Base-by-base conservation (phyloP, 2,797 vertebrate genomes). In the Enteromius mattozi region DNA sequence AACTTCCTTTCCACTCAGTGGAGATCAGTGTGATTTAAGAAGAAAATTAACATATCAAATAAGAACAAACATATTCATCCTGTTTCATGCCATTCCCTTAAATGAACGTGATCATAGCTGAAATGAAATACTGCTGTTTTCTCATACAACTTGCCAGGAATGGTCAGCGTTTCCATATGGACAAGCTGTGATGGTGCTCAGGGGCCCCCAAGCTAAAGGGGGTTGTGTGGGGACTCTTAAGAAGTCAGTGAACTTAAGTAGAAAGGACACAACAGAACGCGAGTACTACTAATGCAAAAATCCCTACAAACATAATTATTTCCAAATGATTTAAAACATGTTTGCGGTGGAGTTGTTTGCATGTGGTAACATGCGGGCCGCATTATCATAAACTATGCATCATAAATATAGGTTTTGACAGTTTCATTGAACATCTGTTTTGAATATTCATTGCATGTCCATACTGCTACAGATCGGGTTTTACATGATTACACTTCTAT, bases 71-170 rank as follows among this genome's bases (percentile, higher is more conserved):
- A 19, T 24, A 54, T 37, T 51, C 30, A 16, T 68, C 45, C 45
- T 6, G 45, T 69, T 80, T 80, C 30, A 51, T 5, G 12, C 1
- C 37, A 42, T n/a, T 37, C 61, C 19, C 8, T 37, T 24, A 63
- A 63, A 74, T 13, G 21, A 81, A 45, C 33, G 27, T n/a, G 69
- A 74, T 72, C 56, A 61, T 14, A n/a, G 33, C 35, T 59, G n/a
- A 81, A 30, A 81, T 30, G 1, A 72, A 45, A 61, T 24, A 81
- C 24, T 33, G 37, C 63, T 72, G 49, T 42, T 49, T 82, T 82
- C 40, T 35, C 27, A n/a, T 33, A 24, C 12, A 72, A 17, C 19
- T 49, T 35, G 19, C 24, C 17, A 63, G 56, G 37, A 81, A 81
- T n/a, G 33, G 16, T 72, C 24, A 56, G 16, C 63, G 19, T 61